phyloP scores from a whole-genome alignment of 2,113 vertebrate species.

The Pachycephala philippinensis region DNA sequence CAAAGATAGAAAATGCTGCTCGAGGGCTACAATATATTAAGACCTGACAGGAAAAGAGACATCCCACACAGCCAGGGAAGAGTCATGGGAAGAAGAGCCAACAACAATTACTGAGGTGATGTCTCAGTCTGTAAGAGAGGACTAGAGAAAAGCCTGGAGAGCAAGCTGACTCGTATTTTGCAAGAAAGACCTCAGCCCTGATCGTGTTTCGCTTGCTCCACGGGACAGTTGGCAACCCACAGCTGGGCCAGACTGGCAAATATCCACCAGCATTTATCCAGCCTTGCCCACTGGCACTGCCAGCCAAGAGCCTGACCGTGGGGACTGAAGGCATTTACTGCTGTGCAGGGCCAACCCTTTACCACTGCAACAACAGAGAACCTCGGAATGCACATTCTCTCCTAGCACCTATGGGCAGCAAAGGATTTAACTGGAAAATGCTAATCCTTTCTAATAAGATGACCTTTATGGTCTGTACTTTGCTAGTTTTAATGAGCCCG shows the following conservation, averaged over 20 bases:
- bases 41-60: background rate
- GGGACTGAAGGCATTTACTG: background rate
- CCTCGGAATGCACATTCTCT: background rate
- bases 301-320: background rate
- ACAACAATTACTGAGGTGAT: conserved; percentile 58
- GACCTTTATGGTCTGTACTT: conserved; percentile 28
- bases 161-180: background rate
- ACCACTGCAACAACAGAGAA: background rate
- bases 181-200: background rate
- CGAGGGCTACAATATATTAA: background rate
- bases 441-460: conserved; percentile 57
- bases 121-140: conserved; percentile 11
- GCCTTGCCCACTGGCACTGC: background rate
- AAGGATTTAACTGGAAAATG: conserved; percentile 43
- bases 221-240: background rate
- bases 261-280: background rate
- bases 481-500: conserved; percentile 49
- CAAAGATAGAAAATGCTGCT: conserved; percentile 12
- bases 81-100: conserved; percentile 39
- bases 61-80: background rate
- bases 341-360: background rate
- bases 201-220: background rate
- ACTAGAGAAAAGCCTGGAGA: background rate
- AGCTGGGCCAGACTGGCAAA: background rate
- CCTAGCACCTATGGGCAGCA: background rate